Evolutionary conservation across 2,888 invertebrate species (phyloP).

Genomic region (Caenorhabditis virilis): DNA sequence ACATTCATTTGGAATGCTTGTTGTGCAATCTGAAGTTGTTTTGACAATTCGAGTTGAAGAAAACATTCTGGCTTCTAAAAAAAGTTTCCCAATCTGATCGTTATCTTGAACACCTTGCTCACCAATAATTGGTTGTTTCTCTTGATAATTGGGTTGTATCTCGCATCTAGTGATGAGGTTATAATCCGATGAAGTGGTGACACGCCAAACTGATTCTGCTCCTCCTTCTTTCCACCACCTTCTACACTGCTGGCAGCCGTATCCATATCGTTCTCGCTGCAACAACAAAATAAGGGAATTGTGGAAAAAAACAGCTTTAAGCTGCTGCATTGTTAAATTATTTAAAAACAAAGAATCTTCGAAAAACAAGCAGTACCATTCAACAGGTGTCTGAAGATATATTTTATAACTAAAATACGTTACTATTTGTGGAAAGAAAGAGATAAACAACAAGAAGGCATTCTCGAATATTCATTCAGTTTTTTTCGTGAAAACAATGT

Average conservation of each 20-base stretch:
- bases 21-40: conserved; percentile 31
- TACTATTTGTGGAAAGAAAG: too few relatives aligned
- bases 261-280: conserved; percentile 40
- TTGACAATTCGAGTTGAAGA: conserved; percentile 15
- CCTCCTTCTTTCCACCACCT: neutral
- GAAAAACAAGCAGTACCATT: too few relatives aligned
- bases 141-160: conserved; percentile 9
- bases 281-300: conserved; percentile 2
- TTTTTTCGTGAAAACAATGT: too few relatives aligned
- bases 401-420: too few relatives aligned
- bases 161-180: conserved; percentile 5
- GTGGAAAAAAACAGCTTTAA: too few relatives aligned
- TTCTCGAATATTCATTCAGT: too few relatives aligned
- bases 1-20: conserved; percentile 33
- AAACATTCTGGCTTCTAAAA: conserved; percentile 31
- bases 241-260: conserved; percentile 1
- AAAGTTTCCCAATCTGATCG: neutral
- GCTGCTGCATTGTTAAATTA: too few relatives aligned
- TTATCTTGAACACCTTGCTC: neutral
- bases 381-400: too few relatives aligned
- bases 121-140: conserved; percentile 12
- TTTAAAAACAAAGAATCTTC: too few relatives aligned
- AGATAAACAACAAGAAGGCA: too few relatives aligned
- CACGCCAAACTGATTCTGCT: conserved; percentile 8
- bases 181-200: conserved; percentile 24